phyloP scores from a whole-genome alignment of 2,888 invertebrate genomes.

The Clusia tigrina region DNA sequence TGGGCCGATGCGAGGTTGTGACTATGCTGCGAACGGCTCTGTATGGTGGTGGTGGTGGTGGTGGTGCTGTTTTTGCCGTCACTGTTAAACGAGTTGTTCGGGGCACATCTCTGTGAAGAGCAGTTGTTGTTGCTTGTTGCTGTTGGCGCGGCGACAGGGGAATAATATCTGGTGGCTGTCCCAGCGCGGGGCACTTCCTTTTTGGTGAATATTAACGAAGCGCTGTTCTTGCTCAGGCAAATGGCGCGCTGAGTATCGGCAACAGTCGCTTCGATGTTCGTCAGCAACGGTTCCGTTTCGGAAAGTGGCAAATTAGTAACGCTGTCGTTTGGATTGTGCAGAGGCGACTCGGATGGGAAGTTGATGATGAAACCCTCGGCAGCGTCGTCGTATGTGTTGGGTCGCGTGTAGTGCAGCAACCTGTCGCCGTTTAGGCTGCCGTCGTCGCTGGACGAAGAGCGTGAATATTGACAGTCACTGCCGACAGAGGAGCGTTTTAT shows the following conservation, averaged over 20 bases:
- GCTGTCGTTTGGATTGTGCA: conserved; percentile 33
- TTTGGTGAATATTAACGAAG: conserved; percentile 62
- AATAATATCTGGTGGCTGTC: conserved; percentile 15
- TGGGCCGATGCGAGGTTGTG: conserved; percentile 36
- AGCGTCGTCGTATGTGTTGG: conserved; percentile 55
- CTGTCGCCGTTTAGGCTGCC: conserved; percentile 34
- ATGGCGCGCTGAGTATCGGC: conserved; percentile 58
- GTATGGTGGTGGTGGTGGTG: background rate
- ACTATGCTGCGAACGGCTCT: conserved; percentile 46
- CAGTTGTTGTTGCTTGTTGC: conserved; percentile 37
- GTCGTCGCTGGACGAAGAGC: conserved; percentile 48
- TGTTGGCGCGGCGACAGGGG: conserved; percentile 20
- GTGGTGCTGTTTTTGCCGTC: background rate
- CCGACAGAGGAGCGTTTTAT: conserved; percentile 26
- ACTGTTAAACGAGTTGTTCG: background rate
- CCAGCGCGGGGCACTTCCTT: conserved; percentile 53
- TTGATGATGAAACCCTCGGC: conserved; percentile 59
- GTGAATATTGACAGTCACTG: conserved; percentile 24
- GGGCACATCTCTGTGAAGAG: background rate
- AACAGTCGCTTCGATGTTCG: conserved; percentile 56
- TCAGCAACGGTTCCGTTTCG: conserved; percentile 61
- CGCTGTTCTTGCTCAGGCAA: conserved; percentile 60
- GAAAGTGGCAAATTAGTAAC: conserved; percentile 52
- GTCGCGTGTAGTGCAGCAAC: conserved; percentile 31
- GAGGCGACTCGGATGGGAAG: conserved; percentile 54